phyloP scores from a whole-genome alignment of 2,888 invertebrate species.

The Metopia argyrocephala region DNA sequence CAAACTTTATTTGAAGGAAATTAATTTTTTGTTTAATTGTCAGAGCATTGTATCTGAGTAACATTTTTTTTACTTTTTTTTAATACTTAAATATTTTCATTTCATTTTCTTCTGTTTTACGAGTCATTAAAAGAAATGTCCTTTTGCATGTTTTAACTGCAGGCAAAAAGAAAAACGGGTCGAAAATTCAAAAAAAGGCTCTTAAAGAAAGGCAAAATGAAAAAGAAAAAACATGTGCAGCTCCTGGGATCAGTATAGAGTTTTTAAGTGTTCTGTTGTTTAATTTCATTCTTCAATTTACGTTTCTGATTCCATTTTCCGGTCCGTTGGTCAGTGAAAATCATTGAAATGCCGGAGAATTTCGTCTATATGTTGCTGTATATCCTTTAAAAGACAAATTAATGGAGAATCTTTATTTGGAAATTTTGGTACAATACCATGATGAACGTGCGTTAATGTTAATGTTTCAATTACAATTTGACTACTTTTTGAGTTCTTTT shows the following conservation, averaged over 20 bases:
- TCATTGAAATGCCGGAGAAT: conserved; percentile 1
- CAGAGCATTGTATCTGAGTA: background rate
- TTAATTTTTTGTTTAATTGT: no score
- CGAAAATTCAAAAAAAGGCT: conserved; percentile 27
- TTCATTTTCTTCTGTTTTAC: conserved; percentile 21
- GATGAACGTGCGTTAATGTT: conserved; percentile 61
- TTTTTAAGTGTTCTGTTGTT: conserved; percentile 27
- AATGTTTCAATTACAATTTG: conserved; percentile 61
- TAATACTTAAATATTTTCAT: background rate
- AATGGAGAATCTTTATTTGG: conserved; percentile 21
- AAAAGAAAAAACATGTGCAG: conserved; percentile 11
- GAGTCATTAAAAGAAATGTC: conserved; percentile 44
- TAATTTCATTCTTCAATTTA: background rate
- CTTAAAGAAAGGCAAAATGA: conserved; percentile 9
- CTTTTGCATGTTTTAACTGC: conserved; percentile 32
- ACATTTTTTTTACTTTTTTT: background rate
- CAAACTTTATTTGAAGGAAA: no score
- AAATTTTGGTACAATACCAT: conserved; percentile 57
- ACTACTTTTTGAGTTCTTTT: conserved; percentile 6
- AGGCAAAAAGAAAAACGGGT: background rate
- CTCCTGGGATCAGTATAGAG: conserved; percentile 49
- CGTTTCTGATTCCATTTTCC: conserved; percentile 55
- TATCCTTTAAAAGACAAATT: conserved; percentile 1
- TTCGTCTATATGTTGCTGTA: background rate
- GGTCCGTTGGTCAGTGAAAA: conserved; percentile 43